Evolutionary conservation across 2,888 invertebrate species (phyloP).

Genomic region (Andrena fulva): DNA sequence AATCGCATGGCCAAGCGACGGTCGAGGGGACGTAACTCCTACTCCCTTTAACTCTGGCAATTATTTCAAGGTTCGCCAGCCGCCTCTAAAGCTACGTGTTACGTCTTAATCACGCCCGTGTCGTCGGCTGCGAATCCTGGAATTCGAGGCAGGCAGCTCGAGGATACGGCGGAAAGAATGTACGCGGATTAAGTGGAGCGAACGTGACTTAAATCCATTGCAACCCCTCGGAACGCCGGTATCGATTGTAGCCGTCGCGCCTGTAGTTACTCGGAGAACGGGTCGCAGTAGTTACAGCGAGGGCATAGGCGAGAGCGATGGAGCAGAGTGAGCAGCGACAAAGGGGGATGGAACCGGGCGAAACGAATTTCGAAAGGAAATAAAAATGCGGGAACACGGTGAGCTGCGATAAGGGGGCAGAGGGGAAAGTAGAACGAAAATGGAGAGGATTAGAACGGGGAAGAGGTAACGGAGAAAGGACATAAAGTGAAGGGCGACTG

Average conservation of each 20-base stretch:
- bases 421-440: neutral
- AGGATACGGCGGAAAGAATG: constrained; percentile 60
- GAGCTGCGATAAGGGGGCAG: neutral
- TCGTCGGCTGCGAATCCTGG: constrained; percentile 59
- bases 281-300: constrained; percentile 38
- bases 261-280: constrained; percentile 1
- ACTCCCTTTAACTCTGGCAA: constrained; percentile 29
- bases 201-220: constrained; percentile 74
- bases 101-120: constrained; percentile 66
- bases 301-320: constrained; percentile 35
- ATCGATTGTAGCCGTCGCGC: constrained; percentile 72
- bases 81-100: constrained; percentile 47
- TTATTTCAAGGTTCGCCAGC: constrained; percentile 44
- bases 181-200: constrained; percentile 68
- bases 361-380: constrained; percentile 12
- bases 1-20: neutral
- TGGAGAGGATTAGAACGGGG: neutral
- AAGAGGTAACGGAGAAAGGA: too few species aligned
- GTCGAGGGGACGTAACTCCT: neutral
- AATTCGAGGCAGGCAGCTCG: constrained; percentile 43
- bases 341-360: neutral
- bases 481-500: too few species aligned
- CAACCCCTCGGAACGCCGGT: constrained; percentile 69
- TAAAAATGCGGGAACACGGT: constrained; percentile 2
- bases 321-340: neutral